Percentiles rank a stretch among this genome's conserved stretches.
phyloP scores from a whole-genome alignment of 2,888 invertebrate genomes.

The Ophion slaviceki region DNA sequence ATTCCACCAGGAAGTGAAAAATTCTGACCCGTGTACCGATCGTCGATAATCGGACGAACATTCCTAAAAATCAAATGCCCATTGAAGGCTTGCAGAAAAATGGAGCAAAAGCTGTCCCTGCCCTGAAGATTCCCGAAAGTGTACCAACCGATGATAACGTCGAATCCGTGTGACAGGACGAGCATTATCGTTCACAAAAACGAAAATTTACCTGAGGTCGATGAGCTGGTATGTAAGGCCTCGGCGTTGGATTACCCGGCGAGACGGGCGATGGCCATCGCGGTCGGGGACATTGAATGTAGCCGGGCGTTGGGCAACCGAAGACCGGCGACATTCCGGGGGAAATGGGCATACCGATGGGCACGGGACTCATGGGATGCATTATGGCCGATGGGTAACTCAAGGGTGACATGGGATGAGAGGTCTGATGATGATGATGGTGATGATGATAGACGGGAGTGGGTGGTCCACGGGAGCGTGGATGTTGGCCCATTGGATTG shows the following conservation, averaged over 20 bases:
- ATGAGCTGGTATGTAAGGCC: slow-evolving; percentile 85
- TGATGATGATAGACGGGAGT: slow-evolving; percentile 72
- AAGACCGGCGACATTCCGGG: slow-evolving; percentile 87
- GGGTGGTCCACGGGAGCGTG: slow-evolving; percentile 69
- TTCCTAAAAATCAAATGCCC: too few relatives aligned
- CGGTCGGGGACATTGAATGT: slow-evolving; percentile 88
- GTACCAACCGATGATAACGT: too few relatives aligned
- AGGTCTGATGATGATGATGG: slow-evolving; percentile 64
- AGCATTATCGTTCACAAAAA: too few relatives aligned
- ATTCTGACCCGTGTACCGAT: too few relatives aligned
- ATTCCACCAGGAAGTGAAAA: too few relatives aligned
- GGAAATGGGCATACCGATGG: slow-evolving; percentile 88
- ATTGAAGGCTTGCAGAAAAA: too few relatives aligned
- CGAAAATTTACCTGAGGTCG: slow-evolving; percentile 62
- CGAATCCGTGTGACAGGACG: too few relatives aligned
- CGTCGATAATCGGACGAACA: too few relatives aligned
- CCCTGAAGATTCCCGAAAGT: too few relatives aligned
- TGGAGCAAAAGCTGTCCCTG: neutral
- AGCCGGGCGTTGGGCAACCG: slow-evolving; percentile 82
- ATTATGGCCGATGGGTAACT: slow-evolving; percentile 84
- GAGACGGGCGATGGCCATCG: slow-evolving; percentile 87
- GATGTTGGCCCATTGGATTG: slow-evolving; percentile 53
- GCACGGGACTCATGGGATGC: slow-evolving; percentile 83
- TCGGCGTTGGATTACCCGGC: slow-evolving; percentile 82
- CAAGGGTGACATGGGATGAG: slow-evolving; percentile 84